These are phyloP conservation scores for Perizoma affinitatum DNA, from an alignment of 2,888 invertebrate genomes.

Conservation along the genomic window DNA sequence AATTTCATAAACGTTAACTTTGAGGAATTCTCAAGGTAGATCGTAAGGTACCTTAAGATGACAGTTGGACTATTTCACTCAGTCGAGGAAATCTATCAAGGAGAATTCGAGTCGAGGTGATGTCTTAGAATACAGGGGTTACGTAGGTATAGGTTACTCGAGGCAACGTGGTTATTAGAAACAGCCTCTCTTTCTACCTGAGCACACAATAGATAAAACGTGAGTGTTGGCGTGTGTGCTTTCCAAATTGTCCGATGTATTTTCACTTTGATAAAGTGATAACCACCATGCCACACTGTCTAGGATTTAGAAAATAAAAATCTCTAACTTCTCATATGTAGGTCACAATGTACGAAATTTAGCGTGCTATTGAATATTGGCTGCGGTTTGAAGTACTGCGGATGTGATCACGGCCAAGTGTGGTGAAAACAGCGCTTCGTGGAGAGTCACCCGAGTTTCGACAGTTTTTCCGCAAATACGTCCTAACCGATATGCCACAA, in stretches of 20 bases:
- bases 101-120: no score
- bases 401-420: slow-evolving; percentile 1
- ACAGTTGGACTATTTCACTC: no score
- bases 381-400: slow-evolving; percentile 6
- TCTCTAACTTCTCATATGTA: not conserved
- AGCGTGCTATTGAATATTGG: slow-evolving; percentile 11
- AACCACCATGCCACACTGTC: not conserved
- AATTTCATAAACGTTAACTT: no score
- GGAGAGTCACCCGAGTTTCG: slow-evolving; percentile 18
- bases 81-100: no score
- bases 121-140: not conserved
- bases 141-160: slow-evolving; percentile 22
- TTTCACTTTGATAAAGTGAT: slow-evolving; percentile 10
- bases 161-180: slow-evolving; percentile 32
- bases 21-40: no score
- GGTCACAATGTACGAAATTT: slow-evolving; percentile 10
- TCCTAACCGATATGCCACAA: slow-evolving; percentile 10
- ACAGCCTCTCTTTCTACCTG: slow-evolving; percentile 27
- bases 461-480: slow-evolving; percentile 26
- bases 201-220: slow-evolving; percentile 29
- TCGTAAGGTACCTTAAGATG: no score
- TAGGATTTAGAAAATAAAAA: not conserved
- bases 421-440: slow-evolving; percentile 4
- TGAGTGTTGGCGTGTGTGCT: slow-evolving; percentile 21
- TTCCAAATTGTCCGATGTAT: slow-evolving; percentile 13